Evolutionary conservation across 2,113 vertebrate species (phyloP).

Genomic region (Siniperca chuatsi): DNA sequence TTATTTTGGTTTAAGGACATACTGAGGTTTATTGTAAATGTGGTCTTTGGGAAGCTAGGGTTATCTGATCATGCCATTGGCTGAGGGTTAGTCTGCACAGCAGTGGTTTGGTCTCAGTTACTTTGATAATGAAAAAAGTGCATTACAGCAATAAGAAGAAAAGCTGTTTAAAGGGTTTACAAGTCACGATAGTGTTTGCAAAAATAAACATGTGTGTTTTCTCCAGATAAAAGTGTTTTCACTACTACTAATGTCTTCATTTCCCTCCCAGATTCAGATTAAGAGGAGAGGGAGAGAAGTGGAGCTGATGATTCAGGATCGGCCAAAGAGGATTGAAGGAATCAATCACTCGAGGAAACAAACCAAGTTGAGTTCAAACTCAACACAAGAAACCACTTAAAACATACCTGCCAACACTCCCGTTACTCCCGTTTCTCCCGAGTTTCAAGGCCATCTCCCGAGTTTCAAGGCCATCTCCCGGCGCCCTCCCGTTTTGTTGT

Average conservation of each 20-base stretch:
- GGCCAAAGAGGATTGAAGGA: conserved; percentile 65
- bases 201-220: background rate
- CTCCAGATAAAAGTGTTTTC: background rate
- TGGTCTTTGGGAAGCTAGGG: too few species aligned
- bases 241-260: background rate
- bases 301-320: conserved; percentile 65
- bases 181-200: background rate
- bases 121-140: background rate
- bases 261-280: conserved; percentile 24
- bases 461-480: too few species aligned
- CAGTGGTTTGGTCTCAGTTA: background rate
- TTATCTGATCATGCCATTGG: too few species aligned
- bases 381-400: background rate
- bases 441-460: too few species aligned
- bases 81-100: background rate
- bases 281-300: conserved; percentile 50
- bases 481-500: too few species aligned
- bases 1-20: too few species aligned
- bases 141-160: background rate
- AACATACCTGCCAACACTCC: background rate
- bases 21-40: too few species aligned
- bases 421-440: too few species aligned
- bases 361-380: conserved; percentile 40
- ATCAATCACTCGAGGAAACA: conserved; percentile 61
- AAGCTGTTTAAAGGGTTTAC: background rate